Conservation (phyloP, 2,797 vertebrate species). For the Arrhamphus sclerolepis region DNA sequence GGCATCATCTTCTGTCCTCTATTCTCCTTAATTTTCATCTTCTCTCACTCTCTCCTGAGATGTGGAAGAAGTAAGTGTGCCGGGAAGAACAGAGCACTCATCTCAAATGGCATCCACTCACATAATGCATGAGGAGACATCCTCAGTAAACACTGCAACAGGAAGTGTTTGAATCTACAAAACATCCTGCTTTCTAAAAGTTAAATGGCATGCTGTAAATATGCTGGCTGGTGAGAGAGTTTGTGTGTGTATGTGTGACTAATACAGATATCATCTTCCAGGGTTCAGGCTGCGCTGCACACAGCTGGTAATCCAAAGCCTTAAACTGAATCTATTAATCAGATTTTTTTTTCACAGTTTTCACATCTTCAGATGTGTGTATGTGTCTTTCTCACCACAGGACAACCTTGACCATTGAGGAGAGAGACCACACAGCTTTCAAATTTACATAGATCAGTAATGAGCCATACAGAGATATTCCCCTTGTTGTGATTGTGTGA, state of each 20-base stretch:
- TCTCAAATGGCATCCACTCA: conserved; percentile 59
- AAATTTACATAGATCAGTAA: no score
- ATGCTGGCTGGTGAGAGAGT: conserved; percentile 11
- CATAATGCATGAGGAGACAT: conserved; percentile 61
- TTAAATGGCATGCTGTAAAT: conserved; percentile 50
- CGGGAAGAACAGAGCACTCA: conserved; percentile 61
- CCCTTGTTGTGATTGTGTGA: no score
- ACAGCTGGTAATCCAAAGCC: conserved; percentile 11
- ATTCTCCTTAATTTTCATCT: conserved; percentile 47
- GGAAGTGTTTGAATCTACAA: conserved; percentile 58
- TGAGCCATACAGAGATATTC: no score
- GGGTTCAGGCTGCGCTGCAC: conserved; percentile 4
- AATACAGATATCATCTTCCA: conserved; percentile 20
- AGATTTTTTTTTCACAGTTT: conserved; percentile 37
- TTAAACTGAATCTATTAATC: conserved; percentile 37
- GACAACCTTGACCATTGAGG: not conserved
- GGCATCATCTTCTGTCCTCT: conserved; percentile 35
- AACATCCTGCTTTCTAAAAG: conserved; percentile 69
- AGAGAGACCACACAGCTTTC: no score
- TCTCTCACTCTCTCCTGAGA: conserved; percentile 55
- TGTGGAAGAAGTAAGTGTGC: conserved; percentile 61
- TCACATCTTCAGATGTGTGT: conserved; percentile 55
- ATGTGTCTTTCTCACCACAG: conserved; percentile 55
- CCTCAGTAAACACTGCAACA: conserved; percentile 61
- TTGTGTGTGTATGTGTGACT: conserved; percentile 42